A percentile compares a stretch with the other conserved stretches of the same genome.
Conservation (phyloP, 2,888 invertebrate species). For the Drosophila parthenogenetica region DNA sequence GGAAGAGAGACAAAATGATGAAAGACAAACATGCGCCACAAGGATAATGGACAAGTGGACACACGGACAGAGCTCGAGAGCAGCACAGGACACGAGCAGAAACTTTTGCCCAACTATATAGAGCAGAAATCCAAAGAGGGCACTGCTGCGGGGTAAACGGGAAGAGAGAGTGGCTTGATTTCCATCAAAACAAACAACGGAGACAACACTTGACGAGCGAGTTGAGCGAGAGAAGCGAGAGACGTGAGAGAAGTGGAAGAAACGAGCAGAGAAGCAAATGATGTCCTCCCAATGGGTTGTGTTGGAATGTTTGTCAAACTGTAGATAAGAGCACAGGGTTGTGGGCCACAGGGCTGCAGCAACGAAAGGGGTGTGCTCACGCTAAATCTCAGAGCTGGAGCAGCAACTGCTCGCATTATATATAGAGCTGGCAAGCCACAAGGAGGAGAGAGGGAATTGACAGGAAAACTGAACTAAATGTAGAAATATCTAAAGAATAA, state of each 20-base stretch:
- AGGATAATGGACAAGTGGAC: slow-evolving; percentile 70
- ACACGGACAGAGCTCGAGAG: slow-evolving; percentile 1
- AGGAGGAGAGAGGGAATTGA: background rate
- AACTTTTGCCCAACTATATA: slow-evolving; percentile 26
- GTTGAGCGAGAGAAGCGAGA: slow-evolving; percentile 11
- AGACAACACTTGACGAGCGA: slow-evolving; percentile 63
- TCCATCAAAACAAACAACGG: slow-evolving; percentile 72
- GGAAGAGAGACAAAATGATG: slow-evolving; percentile 70
- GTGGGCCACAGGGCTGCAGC: too few relatives aligned
- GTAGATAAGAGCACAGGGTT: background rate
- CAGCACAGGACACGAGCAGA: slow-evolving; percentile 23
- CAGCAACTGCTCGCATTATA: slow-evolving; percentile 40
- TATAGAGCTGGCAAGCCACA: slow-evolving; percentile 27
- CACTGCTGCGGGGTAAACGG: background rate
- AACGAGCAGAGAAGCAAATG: slow-evolving; percentile 30
- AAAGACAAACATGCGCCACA: slow-evolving; percentile 83
- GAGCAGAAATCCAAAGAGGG: background rate
- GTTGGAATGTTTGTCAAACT: slow-evolving; percentile 37
- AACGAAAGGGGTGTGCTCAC: slow-evolving; percentile 40
- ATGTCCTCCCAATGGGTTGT: slow-evolving; percentile 38
- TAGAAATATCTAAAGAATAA: too few relatives aligned
- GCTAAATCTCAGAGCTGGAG: slow-evolving; percentile 7
- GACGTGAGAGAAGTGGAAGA: background rate
- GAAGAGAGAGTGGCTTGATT: slow-evolving; percentile 27
- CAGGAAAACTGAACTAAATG: background rate